Evolutionary conservation across 2,113 vertebrate species (phyloP), one percentile per base, ranked within the genome.

Genomic region (Fulica atra): DNA sequence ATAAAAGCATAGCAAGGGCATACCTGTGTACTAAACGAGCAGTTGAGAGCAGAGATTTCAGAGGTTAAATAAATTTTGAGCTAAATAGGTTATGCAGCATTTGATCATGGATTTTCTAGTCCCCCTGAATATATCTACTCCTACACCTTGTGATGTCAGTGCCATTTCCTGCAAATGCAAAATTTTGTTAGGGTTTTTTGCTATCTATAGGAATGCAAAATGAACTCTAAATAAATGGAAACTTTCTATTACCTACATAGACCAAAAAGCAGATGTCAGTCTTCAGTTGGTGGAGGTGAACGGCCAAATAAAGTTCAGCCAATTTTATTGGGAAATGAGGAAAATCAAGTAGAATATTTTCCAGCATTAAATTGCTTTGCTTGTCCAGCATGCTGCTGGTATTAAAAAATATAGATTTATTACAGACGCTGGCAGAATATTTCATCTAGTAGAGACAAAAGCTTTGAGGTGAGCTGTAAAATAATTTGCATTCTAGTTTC

Each of bases 301-400:
- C 92, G 87, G 93, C 89, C 96, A 96, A 95, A 89, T 72, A 95
- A 94, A 96, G 96, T 95, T 94, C 96, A 97, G 95, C 93, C 96
- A 96, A 85, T 82, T 94, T 94, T 93, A 65, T 21, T 92, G 91
- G 96, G 93, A 94, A 96, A 93, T 95, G 44, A 91, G 96, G 93
- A 95, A 97, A 95, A 94, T 93, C 29, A 44, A 76, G 86, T 61
- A 57, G 84, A 91, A 86, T 92, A 94, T 94, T 96, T 96, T 94
- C 92, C 93, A 94, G 44, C 63, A 31, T 96, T 84, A 78, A 88
- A 68, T 92, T 80, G 73, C 73, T n/a, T 72, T 76, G n/a, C 80
- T 96, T 96, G 83, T 94, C 53, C 92, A 86, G 74, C 44, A 11
- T 24, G 53, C 90, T 95, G 92, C 93, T 92, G 70, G 65, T 91